Conservation (phyloP, 2,113 vertebrate genomes). For the Percina caprodes region DNA sequence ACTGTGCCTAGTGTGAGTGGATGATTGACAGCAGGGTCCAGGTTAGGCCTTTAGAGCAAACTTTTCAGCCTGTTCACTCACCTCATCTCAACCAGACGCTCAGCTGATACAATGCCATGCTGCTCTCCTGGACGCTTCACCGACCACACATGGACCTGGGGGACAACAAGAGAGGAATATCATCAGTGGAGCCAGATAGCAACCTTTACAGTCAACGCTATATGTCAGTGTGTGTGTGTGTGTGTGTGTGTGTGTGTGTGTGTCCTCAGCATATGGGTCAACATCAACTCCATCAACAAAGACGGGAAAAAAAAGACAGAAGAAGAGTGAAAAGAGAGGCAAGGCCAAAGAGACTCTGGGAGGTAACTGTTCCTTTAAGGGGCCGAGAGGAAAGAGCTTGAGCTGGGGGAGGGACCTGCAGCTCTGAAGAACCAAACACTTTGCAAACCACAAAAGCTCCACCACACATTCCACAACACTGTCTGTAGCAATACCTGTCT, state of each 20-base stretch:
- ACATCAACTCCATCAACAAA: conserved; percentile 26
- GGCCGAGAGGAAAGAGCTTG: conserved; percentile 42
- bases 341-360: conserved; percentile 20
- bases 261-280: conserved; percentile 36
- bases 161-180: conserved; percentile 34
- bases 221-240: conserved; percentile 2
- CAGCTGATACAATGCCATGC: conserved; percentile 66
- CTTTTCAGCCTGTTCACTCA: conserved; percentile 51
- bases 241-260: not conserved
- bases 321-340: conserved; percentile 34
- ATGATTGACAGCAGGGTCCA: not conserved
- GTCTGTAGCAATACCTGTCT: conserved; percentile 69
- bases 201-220: conserved; percentile 30
- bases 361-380: conserved; percentile 75
- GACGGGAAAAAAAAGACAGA: conserved; percentile 12
- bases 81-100: conserved; percentile 77
- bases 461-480: conserved; percentile 76
- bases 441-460: conserved; percentile 80
- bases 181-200: conserved; percentile 45
- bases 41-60: conserved; percentile 16
- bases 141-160: conserved; percentile 72
- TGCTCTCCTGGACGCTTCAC: conserved; percentile 67
- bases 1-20: not conserved
- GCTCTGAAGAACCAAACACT: conserved; percentile 68
- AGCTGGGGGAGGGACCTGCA: conserved; percentile 63